Evolutionary conservation across 2,797 vertebrate genomes (phyloP).

Genomic region (Danio albolineatus): DNA sequence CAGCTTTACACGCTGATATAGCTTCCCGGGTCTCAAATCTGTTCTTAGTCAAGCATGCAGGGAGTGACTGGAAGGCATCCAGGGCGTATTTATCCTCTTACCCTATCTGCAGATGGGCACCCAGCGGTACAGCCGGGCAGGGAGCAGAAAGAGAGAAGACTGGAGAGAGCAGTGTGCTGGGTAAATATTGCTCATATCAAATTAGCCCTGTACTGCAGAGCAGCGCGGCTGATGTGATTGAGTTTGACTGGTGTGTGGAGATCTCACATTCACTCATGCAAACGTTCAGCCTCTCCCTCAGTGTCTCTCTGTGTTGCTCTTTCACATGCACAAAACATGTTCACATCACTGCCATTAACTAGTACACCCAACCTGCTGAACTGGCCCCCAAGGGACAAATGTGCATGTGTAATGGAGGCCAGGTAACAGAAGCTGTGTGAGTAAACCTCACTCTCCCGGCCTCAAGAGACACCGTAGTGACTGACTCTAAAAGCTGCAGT

Average conservation of each 20-base stretch:
- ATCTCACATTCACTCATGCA: slow-evolving; percentile 15
- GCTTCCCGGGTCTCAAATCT: slow-evolving; percentile 8
- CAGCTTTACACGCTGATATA: neutral
- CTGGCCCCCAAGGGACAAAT: neutral
- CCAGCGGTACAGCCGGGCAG: slow-evolving; percentile 2
- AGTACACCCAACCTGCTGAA: slow-evolving; percentile 11
- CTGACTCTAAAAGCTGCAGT: no score
- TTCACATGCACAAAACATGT: slow-evolving; percentile 12
- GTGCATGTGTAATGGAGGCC: neutral
- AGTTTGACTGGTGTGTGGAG: slow-evolving; percentile 41
- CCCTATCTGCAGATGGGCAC: slow-evolving; percentile 44
- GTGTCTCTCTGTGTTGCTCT: slow-evolving; percentile 8
- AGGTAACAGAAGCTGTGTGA: neutral
- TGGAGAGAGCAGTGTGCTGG: slow-evolving; percentile 18
- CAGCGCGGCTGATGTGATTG: slow-evolving; percentile 32
- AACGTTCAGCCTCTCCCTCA: slow-evolving; percentile 5
- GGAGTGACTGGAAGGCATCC: slow-evolving; percentile 18
- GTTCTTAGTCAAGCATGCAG: slow-evolving; percentile 16
- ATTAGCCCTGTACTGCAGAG: slow-evolving; percentile 43
- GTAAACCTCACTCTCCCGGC: no score
- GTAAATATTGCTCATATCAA: slow-evolving; percentile 55
- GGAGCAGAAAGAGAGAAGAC: slow-evolving; percentile 19
- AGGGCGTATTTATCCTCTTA: slow-evolving; percentile 44
- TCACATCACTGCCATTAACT: neutral
- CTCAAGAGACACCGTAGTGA: no score